Percentiles rank a stretch among this genome's conserved stretches.
phyloP scores from a whole-genome alignment of 2,888 invertebrate genomes.

The Drosophila atripex region DNA sequence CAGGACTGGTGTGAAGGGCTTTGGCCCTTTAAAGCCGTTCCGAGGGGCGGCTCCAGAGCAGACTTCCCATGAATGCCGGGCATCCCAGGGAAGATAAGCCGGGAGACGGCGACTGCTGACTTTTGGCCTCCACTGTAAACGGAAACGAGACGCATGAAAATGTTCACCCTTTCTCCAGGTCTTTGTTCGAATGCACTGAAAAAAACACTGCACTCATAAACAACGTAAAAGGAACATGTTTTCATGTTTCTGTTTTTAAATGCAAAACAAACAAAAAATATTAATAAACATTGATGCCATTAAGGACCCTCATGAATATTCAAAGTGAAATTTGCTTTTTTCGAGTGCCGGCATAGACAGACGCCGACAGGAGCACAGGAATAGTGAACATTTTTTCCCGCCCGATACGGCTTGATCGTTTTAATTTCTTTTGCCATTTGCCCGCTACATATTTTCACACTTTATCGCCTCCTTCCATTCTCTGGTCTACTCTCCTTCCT shows the following conservation, averaged over 20 bases:
- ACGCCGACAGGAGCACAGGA: constrained; percentile 16
- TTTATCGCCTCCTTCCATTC: constrained; percentile 47
- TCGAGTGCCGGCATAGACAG: constrained; percentile 1
- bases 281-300: neutral
- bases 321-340: neutral
- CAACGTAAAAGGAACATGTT: neutral
- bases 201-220: neutral
- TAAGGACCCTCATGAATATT: neutral
- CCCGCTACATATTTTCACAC: constrained; percentile 73
- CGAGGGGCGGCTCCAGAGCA: neutral
- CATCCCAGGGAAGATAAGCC: constrained; percentile 32
- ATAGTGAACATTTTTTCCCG: constrained; percentile 38
- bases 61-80: constrained; percentile 38
- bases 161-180: neutral
- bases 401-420: constrained; percentile 49
- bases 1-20: constrained; percentile 48
- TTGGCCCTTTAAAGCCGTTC: neutral
- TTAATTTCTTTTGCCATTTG: constrained; percentile 73
- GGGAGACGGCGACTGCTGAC: constrained; percentile 53
- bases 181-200: neutral
- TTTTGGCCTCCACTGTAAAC: constrained; percentile 53
- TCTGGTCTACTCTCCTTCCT: neutral
- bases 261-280: no score
- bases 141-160: constrained; percentile 35
- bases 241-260: no score